phyloP scores from a whole-genome alignment of 2,113 vertebrate species.

The Lamprotornis superbus region DNA sequence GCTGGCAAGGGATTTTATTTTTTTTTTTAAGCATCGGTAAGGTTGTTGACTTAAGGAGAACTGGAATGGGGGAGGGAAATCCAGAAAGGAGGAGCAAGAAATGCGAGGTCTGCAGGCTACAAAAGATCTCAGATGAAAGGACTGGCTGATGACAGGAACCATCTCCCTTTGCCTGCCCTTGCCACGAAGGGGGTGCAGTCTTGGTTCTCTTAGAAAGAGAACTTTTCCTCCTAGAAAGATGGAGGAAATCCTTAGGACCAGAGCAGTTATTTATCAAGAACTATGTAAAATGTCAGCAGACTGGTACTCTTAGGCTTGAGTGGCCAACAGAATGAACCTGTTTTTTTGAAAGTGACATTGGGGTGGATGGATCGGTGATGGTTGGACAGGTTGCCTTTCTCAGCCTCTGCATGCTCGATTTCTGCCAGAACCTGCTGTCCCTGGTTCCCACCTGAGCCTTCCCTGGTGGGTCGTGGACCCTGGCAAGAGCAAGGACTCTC shows the following conservation, averaged over 20 bases:
- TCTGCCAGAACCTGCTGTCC: neutral
- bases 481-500: neutral
- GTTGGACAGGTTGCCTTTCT: neutral
- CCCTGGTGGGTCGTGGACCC: neutral
- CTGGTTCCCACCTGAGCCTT: neutral
- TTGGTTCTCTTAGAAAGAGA: neutral
- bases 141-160: neutral
- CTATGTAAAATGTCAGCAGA: rapidly evolving
- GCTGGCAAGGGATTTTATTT: neutral
- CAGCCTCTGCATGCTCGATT: neutral
- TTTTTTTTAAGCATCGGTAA: neutral
- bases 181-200: rapidly evolving
- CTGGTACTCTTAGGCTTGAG: rapidly evolving
- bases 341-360: neutral
- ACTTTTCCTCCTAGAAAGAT: neutral
- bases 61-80: neutral
- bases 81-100: neutral
- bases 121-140: neutral
- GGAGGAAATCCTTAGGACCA: neutral
- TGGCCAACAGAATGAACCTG: rapidly evolving
- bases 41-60: neutral
- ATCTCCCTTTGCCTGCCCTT: neutral
- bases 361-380: rapidly evolving
- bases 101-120: neutral
- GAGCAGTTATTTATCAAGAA: neutral